Conservation (phyloP, 2,888 invertebrate species). For the Ornithoptera priamus region DNA sequence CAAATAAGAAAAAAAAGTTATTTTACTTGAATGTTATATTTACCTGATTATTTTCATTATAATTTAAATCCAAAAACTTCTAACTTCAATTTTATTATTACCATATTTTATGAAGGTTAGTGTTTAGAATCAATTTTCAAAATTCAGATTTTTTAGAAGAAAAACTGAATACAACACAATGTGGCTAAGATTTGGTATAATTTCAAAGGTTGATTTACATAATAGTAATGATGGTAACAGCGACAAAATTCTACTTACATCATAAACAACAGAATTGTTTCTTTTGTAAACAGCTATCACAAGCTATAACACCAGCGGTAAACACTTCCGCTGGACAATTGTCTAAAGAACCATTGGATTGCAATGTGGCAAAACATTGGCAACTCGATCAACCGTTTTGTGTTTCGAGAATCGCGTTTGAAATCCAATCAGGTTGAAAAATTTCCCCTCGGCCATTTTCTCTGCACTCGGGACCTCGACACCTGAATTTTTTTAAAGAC, state of each 20-base stretch:
- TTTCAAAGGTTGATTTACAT: too few relatives aligned
- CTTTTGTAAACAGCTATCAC: slow-evolving; percentile 41
- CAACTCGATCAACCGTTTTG: slow-evolving; percentile 56
- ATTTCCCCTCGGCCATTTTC: slow-evolving; percentile 36
- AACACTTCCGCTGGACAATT: slow-evolving; percentile 54
- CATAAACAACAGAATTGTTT: slow-evolving; percentile 44
- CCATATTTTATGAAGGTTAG: too few relatives aligned
- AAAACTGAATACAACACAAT: too few relatives aligned
- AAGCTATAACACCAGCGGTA: slow-evolving; percentile 32
- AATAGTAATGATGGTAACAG: too few relatives aligned
- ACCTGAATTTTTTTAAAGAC: slow-evolving; percentile 45
- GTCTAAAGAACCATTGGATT: slow-evolving; percentile 37
- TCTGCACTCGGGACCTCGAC: slow-evolving; percentile 66
- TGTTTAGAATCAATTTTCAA: too few relatives aligned
- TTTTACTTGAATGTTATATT: too few relatives aligned
- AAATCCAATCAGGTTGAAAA: slow-evolving; percentile 53
- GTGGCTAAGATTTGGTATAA: too few relatives aligned
- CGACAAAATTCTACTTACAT: slow-evolving; percentile 35
- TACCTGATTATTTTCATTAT: too few relatives aligned
- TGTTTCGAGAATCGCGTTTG: slow-evolving; percentile 53
- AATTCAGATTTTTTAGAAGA: too few relatives aligned
- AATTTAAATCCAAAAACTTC: too few relatives aligned
- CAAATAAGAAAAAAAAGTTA: not conserved
- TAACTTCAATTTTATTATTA: too few relatives aligned
- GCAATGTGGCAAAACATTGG: slow-evolving; percentile 44